Conservation (phyloP, 1,140 invertebrate genomes). For the Cecropterus lyciades region DNA sequence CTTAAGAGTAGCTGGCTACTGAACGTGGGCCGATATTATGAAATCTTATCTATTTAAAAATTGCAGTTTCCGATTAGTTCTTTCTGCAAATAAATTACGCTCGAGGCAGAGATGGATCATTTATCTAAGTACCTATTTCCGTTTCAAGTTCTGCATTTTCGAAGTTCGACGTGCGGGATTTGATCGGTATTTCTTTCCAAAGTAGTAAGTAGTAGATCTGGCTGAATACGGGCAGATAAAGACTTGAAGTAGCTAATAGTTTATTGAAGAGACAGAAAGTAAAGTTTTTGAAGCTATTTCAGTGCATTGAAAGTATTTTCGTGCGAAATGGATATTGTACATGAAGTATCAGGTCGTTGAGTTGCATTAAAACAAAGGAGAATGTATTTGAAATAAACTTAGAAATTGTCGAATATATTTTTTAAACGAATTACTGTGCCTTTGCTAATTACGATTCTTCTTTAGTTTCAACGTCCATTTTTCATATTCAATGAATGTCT, state of each 20-base stretch:
- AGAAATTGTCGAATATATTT: too few relatives aligned
- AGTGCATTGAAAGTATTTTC: neutral
- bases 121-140: conserved; percentile 1
- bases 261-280: neutral
- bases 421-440: too few relatives aligned
- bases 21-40: neutral
- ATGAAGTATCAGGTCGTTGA: too few relatives aligned
- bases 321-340: too few relatives aligned
- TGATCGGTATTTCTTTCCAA: conserved; percentile 10
- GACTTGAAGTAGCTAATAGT: neutral
- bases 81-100: too few relatives aligned
- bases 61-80: too few relatives aligned
- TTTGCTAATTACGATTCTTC: too few relatives aligned
- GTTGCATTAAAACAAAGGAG: too few relatives aligned
- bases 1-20: neutral
- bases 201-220: neutral
- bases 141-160: conserved; percentile 19
- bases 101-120: neutral
- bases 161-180: conserved; percentile 18
- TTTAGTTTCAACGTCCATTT: too few relatives aligned
- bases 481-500: too few relatives aligned
- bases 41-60: neutral
- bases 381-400: too few relatives aligned
- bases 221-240: conserved; percentile 10
- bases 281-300: neutral